Evolutionary conservation across 2,113 vertebrate genomes (phyloP).

Genomic region (Lophotis ruficrista): DNA sequence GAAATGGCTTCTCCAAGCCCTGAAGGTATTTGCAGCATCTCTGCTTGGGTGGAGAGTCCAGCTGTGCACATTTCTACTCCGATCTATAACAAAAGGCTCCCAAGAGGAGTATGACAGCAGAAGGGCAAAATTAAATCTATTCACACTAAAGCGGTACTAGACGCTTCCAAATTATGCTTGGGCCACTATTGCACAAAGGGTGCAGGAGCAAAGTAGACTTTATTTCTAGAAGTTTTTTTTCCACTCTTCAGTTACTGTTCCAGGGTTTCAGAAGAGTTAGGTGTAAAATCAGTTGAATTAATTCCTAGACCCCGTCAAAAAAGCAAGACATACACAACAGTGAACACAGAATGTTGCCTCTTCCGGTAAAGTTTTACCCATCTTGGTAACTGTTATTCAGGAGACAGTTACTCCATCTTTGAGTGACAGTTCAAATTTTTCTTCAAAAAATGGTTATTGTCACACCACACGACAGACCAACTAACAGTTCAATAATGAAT

Average conservation of each 20-base stretch:
- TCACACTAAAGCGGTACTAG: neutral
- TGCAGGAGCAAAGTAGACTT: neutral
- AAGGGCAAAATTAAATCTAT: neutral
- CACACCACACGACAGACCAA: accelerated
- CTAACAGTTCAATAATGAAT: neutral
- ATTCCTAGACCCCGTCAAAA: neutral
- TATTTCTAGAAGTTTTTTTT: neutral
- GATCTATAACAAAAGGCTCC: neutral
- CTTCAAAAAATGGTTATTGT: neutral
- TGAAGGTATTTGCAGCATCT: neutral
- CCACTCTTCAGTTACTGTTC: neutral
- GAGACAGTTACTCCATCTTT: neutral
- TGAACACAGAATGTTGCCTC: neutral
- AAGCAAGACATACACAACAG: neutral
- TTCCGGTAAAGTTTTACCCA: neutral
- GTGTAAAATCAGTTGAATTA: neutral
- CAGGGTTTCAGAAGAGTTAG: neutral
- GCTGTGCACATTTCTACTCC: neutral
- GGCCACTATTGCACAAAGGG: no score
- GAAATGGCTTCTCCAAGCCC: neutral
- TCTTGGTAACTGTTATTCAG: neutral
- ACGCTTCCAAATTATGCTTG: neutral
- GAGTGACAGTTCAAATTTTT: neutral
- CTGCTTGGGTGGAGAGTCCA: accelerated
- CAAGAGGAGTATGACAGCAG: accelerated